phyloP scores from a whole-genome alignment of 1,140 invertebrate genomes.

The Drosophila baimaii region DNA sequence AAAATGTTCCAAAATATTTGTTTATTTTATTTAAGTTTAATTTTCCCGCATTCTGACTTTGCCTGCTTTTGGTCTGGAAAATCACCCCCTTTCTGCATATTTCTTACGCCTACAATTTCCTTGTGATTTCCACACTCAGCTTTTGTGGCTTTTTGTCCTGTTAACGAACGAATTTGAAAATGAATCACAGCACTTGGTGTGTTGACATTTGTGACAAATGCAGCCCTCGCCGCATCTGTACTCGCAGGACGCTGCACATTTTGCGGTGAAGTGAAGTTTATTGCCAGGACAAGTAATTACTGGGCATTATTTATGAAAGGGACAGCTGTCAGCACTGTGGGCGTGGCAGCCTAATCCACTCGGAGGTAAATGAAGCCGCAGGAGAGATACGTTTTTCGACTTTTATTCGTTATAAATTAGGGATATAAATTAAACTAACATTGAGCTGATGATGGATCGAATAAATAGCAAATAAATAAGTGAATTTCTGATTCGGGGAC shows the following conservation, averaged over 20 bases:
- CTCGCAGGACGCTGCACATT: neutral
- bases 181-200: neutral
- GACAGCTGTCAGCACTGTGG: neutral
- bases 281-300: neutral
- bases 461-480: constrained; percentile 68
- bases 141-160: neutral
- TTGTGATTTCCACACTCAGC: no score
- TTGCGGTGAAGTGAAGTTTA: neutral
- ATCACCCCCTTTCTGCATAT: neutral
- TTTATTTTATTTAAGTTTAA: no score
- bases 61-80: no score
- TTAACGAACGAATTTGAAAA: neutral
- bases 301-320: neutral
- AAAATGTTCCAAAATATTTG: no score
- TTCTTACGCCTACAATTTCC: no score
- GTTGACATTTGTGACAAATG: neutral
- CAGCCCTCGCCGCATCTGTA: neutral
- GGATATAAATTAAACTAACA: constrained; percentile 57
- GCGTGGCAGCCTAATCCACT: neutral
- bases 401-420: constrained; percentile 46
- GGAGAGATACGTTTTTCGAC: constrained; percentile 16
- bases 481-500: constrained; percentile 25
- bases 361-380: neutral
- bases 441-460: constrained; percentile 21
- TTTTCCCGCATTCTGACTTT: no score